Evolutionary conservation across 2,888 invertebrate genomes (phyloP), one percentile per base, ranked within the genome.

Genomic region (Julus scanicus): DNA sequence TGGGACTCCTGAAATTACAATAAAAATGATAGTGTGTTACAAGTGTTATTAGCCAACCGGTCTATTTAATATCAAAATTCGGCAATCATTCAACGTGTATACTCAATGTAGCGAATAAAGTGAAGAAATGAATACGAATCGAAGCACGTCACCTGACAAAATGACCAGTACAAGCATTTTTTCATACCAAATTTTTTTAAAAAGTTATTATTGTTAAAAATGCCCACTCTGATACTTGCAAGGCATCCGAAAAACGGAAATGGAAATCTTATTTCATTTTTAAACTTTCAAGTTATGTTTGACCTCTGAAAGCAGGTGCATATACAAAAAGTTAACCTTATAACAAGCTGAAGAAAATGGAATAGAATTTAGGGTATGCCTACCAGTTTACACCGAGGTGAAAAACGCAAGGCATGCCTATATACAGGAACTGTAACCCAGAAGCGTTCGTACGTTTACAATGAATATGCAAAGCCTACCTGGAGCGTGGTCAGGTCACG

Each of bases 391-490:
- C 86, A 49, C 29, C 39, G n/a, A 86, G 2, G 13, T 53, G 53
- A 53, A 53, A 40, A 86, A 86, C n/a, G 53, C 86, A 53, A 57
- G 39, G 15, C 53, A 86, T 86, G 86, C 49, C 71, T 29, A 71
- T 29, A 29, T 80, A 37, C 80, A 80, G 80, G 80, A 80, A 80
- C 80, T 15, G 37, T 80, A 80, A 80, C 80, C 80, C 80, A 80
- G 37, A 80, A 80, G 80, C 29, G 80, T 80, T 37, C 80, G 29
- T 15, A 80, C 80, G 80, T 80, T 80, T 39, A 37, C 37, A 80
- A 80, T 80, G 80, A 80, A 80, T 80, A 80, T 80, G 80, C 15
- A 80, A 80, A 37, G 80, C 71, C 71, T 80, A 80, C 37, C 80
- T 29, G 29, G 80, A 80, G 80, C 37, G 37, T 37, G 80, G 80